Percentiles rank a stretch among this genome's conserved stretches.
Conservation (phyloP, 92 coral and sea anemone genomes). For the Umimayanthus kanabou region DNA sequence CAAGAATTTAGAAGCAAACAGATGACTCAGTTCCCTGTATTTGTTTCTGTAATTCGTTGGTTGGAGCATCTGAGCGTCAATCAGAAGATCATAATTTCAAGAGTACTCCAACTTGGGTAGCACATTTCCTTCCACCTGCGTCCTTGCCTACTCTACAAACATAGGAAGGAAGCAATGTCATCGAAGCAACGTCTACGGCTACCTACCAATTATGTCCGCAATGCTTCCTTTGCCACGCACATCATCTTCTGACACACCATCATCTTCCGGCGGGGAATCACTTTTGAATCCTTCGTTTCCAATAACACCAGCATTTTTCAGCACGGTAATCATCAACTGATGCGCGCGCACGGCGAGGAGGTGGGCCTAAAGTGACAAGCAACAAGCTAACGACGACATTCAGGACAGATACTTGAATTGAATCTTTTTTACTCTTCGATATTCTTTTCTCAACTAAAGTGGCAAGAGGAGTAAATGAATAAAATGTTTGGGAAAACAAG, state of each 20-base stretch:
- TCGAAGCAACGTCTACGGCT: background rate
- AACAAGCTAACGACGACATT: background rate
- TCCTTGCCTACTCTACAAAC: too few species aligned
- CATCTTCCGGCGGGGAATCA: background rate
- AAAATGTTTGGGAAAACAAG: too few species aligned
- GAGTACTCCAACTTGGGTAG: too few species aligned
- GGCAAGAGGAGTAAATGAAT: too few species aligned
- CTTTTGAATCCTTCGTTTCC: conserved; percentile 21
- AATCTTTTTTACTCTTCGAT: too few species aligned
- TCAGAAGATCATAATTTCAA: too few species aligned
- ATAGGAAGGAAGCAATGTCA: background rate
- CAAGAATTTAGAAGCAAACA: too few species aligned
- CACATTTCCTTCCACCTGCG: too few species aligned
- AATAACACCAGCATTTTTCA: conserved; percentile 20
- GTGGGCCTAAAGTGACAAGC: conserved; percentile 57
- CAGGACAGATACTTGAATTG: background rate
- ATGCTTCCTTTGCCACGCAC: background rate
- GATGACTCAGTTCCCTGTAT: too few species aligned
- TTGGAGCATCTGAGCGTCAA: too few species aligned
- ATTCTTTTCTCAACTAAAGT: too few species aligned
- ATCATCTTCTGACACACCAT: background rate
- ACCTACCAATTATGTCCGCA: conserved; percentile 13
- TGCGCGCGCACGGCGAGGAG: conserved; percentile 63
- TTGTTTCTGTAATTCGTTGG: too few species aligned
- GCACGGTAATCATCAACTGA: conserved; percentile 54